A percentile compares a stretch with the other conserved stretches of the same genome.
These are phyloP conservation scores for Myotis yumanensis DNA, from an alignment of 2,113 vertebrate species.

Conservation along the genomic window DNA sequence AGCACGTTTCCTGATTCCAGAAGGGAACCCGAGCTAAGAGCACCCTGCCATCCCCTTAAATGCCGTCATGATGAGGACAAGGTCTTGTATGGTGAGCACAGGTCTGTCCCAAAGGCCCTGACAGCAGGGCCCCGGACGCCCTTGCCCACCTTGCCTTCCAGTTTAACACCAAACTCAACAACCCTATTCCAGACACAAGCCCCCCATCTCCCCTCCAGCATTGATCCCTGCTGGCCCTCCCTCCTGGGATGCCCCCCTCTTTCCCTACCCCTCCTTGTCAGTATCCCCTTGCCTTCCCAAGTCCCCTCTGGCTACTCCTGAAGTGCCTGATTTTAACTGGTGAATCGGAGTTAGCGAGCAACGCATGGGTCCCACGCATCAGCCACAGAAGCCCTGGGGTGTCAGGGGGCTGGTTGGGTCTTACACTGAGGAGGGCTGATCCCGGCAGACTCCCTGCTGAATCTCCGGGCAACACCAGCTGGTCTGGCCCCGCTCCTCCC, in stretches of 20 bases:
- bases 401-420: fast-evolving
- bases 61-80: background rate
- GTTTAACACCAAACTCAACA: background rate
- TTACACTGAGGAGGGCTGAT: background rate
- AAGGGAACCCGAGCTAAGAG: background rate
- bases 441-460: background rate
- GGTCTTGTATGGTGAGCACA: background rate
- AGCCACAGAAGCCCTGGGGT: background rate
- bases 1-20: background rate
- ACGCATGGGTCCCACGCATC: background rate
- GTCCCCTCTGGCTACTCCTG: background rate
- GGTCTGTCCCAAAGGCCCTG: background rate
- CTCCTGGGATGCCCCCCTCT: background rate
- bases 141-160: background rate
- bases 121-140: background rate
- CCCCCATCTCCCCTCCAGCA: background rate
- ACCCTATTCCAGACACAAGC: background rate
- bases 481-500: background rate
- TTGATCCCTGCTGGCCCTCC: background rate
- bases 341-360: background rate
- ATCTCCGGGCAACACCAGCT: background rate
- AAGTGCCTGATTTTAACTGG: background rate
- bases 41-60: background rate
- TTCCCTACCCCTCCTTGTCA: background rate
- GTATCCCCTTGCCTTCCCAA: background rate